Conservation (phyloP, 2,113 vertebrate species). For the Hippocampus comes region DNA sequence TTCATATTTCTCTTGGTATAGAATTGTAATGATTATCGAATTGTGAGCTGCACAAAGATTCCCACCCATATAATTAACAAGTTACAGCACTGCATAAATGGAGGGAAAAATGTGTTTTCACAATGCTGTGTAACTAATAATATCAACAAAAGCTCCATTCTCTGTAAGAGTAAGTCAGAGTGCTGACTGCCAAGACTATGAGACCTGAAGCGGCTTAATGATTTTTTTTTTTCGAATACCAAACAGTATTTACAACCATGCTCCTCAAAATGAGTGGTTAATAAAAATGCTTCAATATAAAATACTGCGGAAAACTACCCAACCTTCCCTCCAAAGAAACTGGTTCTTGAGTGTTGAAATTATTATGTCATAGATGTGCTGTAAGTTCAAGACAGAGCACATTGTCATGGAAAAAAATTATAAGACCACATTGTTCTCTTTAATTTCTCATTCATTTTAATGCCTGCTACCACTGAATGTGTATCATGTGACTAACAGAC, state of each 20-base stretch:
- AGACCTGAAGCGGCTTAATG: background rate
- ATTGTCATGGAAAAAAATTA: no score
- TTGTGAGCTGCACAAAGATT: no score
- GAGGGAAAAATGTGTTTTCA: background rate
- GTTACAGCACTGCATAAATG: background rate
- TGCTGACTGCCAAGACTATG: background rate
- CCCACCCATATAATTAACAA: background rate
- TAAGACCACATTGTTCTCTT: no score
- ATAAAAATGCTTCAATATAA: background rate
- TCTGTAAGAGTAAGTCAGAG: background rate
- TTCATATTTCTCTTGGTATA: no score
- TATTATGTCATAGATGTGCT: background rate
- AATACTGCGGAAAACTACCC: background rate
- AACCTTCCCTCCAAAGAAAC: background rate
- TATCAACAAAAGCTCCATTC: constrained; percentile 6
- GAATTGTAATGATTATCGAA: no score
- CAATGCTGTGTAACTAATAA: background rate
- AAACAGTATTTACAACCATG: background rate
- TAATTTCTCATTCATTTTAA: no score
- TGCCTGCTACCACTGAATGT: no score
- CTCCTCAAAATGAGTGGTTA: background rate
- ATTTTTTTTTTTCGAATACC: background rate
- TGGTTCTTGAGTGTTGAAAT: background rate
- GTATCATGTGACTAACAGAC: no score
- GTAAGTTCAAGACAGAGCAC: no score